Base-by-base conservation (phyloP, 2,888 invertebrate genomes). In the Ceratothoa steindachneri region DNA sequence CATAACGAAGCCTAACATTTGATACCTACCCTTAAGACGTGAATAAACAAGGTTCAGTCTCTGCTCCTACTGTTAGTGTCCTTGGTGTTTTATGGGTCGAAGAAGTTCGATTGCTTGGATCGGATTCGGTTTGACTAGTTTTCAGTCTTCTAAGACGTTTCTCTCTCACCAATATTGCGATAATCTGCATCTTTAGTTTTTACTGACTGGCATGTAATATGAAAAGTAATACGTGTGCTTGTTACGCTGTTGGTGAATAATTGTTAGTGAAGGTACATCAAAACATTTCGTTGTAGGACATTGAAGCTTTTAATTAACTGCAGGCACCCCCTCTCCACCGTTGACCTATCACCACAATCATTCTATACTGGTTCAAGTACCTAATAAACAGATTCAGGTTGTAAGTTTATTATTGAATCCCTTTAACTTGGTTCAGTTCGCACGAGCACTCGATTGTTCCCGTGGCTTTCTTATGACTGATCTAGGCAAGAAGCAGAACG, bases 301-400 rank as follows among this genome's bases (percentile, higher is more conserved):
- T 9, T 41, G 41, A 41, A 41, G 15, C 41, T 41, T 15, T 15
- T 9, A 41, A 41, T 15, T 41, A 41, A 41, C n/a, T 60, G 12
- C 60, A 60, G 60, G 60, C 60, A 60, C 60, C 60, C 52, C 19
- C 60, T 60, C 19, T 60, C 60, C 60, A 60, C 60, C 60, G 27
- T 60, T 12, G 24, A 60, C 60, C 60, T 24, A 24, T 41, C 41
- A 60, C 27, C 60, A 60, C 24, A n/a, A 60, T 24, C 19, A n/a
- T 60, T 19, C 60, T 60, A 1, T 60, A 60, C 60, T 60, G 60
- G 60, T 60, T 60, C 60, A 60, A 60, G 27, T 60, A 60, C 60
- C 60, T 60, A 60, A 60, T 60, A 60, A 60, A 60, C 60, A 60
- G 27, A 24, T 60, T 60, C 60, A 60, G 27, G 60, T 60, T 60